Percentiles rank a stretch among this genome's conserved stretches.
Conservation (phyloP, 2,888 invertebrate species). For the Petrolisthes cinctipes region DNA sequence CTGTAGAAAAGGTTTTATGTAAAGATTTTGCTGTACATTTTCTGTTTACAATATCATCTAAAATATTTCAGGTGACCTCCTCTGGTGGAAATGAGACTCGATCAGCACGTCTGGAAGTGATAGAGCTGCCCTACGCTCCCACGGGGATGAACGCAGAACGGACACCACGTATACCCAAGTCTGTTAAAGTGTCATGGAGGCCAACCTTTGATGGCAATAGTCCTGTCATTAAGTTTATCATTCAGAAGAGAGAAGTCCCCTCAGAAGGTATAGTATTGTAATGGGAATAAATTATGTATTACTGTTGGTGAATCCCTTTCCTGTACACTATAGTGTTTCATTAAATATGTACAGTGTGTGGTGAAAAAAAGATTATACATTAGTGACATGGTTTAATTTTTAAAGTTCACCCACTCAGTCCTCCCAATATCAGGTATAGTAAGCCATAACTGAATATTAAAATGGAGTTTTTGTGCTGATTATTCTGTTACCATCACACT, state of each 20-base stretch:
- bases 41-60: too few species aligned
- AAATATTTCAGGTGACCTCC: constrained; percentile 76
- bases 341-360: constrained; percentile 4
- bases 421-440: too few species aligned
- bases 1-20: too few species aligned
- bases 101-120: constrained; percentile 85
- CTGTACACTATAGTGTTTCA: not conserved
- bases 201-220: constrained; percentile 98
- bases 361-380: too few species aligned
- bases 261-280: constrained; percentile 38
- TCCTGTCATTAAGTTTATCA: constrained; percentile 90
- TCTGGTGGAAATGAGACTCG: constrained; percentile 94
- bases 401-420: too few species aligned
- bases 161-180: constrained; percentile 73
- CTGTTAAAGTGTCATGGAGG: constrained; percentile 93
- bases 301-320: not conserved
- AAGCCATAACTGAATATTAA: too few species aligned
- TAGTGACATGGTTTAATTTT: too few species aligned
- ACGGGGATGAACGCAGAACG: constrained; percentile 83
- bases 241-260: constrained; percentile 90
- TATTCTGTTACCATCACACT: too few species aligned
- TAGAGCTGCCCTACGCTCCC: constrained; percentile 95
- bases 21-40: too few species aligned
- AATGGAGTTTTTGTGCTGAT: too few species aligned
- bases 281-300: not conserved